Base-by-base conservation (phyloP, 1,140 invertebrate genomes). In the Ctenoplectra terminalis region DNA sequence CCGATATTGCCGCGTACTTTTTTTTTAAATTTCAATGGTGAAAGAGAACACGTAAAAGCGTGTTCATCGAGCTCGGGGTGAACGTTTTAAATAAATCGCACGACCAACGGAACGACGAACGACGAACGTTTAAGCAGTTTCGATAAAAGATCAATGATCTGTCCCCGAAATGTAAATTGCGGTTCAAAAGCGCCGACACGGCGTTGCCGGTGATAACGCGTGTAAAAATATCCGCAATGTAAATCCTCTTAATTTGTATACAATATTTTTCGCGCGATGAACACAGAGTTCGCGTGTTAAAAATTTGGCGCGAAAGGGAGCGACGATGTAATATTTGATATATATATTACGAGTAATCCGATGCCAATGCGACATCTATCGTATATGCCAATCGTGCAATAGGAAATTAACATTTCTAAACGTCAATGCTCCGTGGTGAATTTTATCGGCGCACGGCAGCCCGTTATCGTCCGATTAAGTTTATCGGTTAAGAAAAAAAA, bases 401-500 rank as follows among this genome's bases (percentile, higher is more conserved):
- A n/a, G 37, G 26, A 46, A 76, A 63, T 79, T 52, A 72, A n/a
- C 67, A 63, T 63, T 34, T 31, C 17, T 11, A 17, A 71, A 31
- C 66, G n/a, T 48, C 43, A 54, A 70, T 50, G 17, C n/a, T 43
- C 17, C 52, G 17, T 9, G 11, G 61, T n/a, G 34, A 50, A 71
- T 50, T 71, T 79, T 67, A 75, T 81, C 79, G 43, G 7, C 52
- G 56, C 46, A 29, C n/a, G 56, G 31, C 23, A 26, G 48, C 43
- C 67, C 60, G 60, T 81, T 86, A 85, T 83, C 76, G 26, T 29
- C n/a, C 46, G 70, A 73, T 71, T 52, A 78, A 54, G 50, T 29
- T 54, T 40, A n/a, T n/a, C n/a, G n/a, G n/a, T n/a, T n/a, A n/a
- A n/a, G n/a, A n/a, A n/a, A n/a, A n/a, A n/a, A n/a, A n/a, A n/a